These are phyloP conservation scores for Diachasmimorpha longicaudata DNA, from an alignment of 1,140 invertebrate genomes.

Conservation along the genomic window DNA sequence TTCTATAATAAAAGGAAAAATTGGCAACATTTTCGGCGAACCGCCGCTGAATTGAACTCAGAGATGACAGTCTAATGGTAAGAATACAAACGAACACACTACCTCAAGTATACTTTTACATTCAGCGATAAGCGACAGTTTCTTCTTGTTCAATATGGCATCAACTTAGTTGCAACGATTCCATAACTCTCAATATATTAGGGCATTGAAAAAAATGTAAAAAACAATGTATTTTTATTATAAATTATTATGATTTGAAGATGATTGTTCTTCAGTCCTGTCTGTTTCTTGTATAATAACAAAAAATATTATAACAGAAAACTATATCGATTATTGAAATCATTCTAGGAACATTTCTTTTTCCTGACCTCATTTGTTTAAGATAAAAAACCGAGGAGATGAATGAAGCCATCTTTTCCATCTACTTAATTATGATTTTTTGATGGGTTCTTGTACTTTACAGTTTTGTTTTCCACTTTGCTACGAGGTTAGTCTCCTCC, in stretches of 20 bases:
- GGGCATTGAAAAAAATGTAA: too few species aligned
- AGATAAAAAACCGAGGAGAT: not conserved
- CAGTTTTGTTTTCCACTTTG: constrained; percentile 8
- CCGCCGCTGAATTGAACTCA: not conserved
- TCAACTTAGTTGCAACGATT: not conserved
- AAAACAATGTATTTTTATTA: too few species aligned
- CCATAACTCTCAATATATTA: not conserved
- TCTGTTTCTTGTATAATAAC: too few species aligned
- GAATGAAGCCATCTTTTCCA: not conserved
- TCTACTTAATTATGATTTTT: not conserved
- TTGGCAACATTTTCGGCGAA: not conserved
- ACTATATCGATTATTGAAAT: constrained; percentile 22
- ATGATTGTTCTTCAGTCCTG: too few species aligned
- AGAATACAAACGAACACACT: not conserved
- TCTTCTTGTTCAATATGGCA: not conserved
- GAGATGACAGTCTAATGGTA: not conserved
- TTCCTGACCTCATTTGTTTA: constrained; percentile 21
- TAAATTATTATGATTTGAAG: too few species aligned
- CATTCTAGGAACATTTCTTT: too few species aligned
- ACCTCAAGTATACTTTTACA: not conserved
- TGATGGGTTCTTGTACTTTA: not conserved
- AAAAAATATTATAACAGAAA: too few species aligned
- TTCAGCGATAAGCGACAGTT: not conserved
- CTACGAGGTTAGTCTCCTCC: constrained; percentile 15
- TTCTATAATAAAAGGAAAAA: not conserved